A percentile compares a stretch with the other conserved stretches of the same genome.
These are phyloP conservation scores for Isaurus tuberculatus DNA, from an alignment of 92 coral and sea anemone genomes.

Conservation along the genomic window DNA sequence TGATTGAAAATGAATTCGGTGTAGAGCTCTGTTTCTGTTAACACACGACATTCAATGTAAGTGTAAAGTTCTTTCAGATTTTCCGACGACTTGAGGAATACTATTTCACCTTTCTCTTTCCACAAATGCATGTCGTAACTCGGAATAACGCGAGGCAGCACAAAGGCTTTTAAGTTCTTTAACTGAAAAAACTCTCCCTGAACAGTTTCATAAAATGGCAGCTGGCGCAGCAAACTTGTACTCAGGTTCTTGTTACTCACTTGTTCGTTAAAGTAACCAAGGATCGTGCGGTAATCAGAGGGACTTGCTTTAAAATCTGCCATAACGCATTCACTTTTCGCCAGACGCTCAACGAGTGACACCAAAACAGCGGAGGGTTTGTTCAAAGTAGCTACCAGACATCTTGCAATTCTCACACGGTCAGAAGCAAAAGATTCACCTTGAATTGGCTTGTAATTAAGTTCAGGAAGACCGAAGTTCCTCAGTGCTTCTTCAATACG, in stretches of 20 bases:
- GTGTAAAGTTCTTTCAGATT: constrained; percentile 41
- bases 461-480: constrained; percentile 54
- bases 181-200: constrained; percentile 50
- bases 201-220: constrained; percentile 67
- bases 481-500: constrained; percentile 24
- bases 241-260: neutral
- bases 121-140: constrained; percentile 57
- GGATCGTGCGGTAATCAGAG: neutral
- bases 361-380: constrained; percentile 55
- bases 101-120: constrained; percentile 35
- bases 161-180: constrained; percentile 15
- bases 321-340: neutral
- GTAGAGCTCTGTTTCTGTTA: constrained; percentile 60
- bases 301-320: neutral
- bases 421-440: neutral
- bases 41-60: constrained; percentile 50
- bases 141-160: constrained; percentile 51
- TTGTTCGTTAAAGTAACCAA: constrained; percentile 54
- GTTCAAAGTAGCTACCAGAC: constrained; percentile 57
- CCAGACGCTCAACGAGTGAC: constrained; percentile 53
- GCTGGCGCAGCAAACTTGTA: constrained; percentile 3
- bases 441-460: constrained; percentile 36
- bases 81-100: constrained; percentile 43
- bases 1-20: constrained; percentile 63
- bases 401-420: constrained; percentile 1